These are phyloP conservation scores for Megaptera novaeangliae DNA, from an alignment of 2,113 vertebrate species.

Conservation along the genomic window DNA sequence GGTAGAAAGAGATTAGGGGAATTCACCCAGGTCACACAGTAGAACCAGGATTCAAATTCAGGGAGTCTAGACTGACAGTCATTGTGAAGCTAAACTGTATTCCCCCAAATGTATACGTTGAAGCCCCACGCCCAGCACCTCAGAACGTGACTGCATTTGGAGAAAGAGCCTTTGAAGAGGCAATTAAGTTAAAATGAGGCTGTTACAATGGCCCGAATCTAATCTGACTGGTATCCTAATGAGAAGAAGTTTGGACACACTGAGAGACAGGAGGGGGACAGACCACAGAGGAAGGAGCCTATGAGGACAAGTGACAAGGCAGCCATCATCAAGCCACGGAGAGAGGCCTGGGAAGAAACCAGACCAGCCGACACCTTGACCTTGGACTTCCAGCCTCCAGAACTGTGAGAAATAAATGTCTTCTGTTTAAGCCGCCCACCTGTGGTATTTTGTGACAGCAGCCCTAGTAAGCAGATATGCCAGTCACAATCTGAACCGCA, in stretches of 20 bases:
- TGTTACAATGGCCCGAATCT: not conserved
- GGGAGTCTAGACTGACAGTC: not conserved
- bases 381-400: not conserved
- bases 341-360: not conserved
- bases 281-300: not conserved
- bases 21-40: not conserved
- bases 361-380: not conserved
- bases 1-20: not conserved
- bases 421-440: not conserved
- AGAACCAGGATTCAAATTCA: not conserved
- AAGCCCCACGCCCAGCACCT: not conserved
- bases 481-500: not conserved
- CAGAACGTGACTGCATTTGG: not conserved
- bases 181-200: not conserved
- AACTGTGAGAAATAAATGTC: not conserved
- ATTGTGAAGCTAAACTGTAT: not conserved
- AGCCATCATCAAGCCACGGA: not conserved
- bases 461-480: not conserved
- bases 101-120: not conserved
- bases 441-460: not conserved
- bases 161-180: not conserved
- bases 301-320: not conserved
- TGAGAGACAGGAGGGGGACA: accelerated
- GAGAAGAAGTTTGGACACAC: not conserved
- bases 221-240: not conserved